Percentiles rank a stretch among this genome's conserved stretches.
Evolutionary conservation across 2,888 invertebrate species (phyloP).

Genomic region (Kryphioiulus occultus): DNA sequence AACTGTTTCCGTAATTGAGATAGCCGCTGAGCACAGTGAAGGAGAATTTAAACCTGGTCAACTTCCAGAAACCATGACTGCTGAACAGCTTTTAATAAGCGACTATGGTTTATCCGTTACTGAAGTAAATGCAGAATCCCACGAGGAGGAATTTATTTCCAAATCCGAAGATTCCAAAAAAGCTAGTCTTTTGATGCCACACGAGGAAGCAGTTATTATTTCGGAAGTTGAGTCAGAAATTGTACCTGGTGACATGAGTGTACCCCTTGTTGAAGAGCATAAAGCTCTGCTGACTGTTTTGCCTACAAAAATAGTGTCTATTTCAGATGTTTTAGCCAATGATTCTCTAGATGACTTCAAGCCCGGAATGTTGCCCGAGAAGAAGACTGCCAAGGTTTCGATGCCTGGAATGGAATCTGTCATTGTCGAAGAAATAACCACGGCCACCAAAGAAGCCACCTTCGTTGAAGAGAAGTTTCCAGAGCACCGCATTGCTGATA

Average conservation of each 20-base stretch:
- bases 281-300: conserved; percentile 38
- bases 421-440: conserved; percentile 54
- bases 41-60: conserved; percentile 50
- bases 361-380: conserved; percentile 49
- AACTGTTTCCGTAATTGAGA: conserved; percentile 61
- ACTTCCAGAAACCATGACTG: conserved; percentile 51
- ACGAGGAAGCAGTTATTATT: conserved; percentile 54
- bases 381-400: conserved; percentile 53
- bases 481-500: background rate
- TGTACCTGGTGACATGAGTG: conserved; percentile 46
- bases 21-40: conserved; percentile 58
- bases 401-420: conserved; percentile 54
- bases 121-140: conserved; percentile 49
- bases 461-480: conserved; percentile 51
- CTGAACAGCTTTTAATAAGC: conserved; percentile 49
- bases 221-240: conserved; percentile 52
- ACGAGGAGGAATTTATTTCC: conserved; percentile 32
- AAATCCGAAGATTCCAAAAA: conserved; percentile 26
- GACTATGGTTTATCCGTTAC: conserved; percentile 54
- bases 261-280: background rate
- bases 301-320: conserved; percentile 53
- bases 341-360: conserved; percentile 52
- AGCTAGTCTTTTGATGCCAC: conserved; percentile 50
- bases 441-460: conserved; percentile 46
- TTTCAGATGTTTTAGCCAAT: conserved; percentile 54